These are phyloP conservation scores for Caenorhabditis afra DNA, from an alignment of 2,888 invertebrate genomes.

Conservation along the genomic window DNA sequence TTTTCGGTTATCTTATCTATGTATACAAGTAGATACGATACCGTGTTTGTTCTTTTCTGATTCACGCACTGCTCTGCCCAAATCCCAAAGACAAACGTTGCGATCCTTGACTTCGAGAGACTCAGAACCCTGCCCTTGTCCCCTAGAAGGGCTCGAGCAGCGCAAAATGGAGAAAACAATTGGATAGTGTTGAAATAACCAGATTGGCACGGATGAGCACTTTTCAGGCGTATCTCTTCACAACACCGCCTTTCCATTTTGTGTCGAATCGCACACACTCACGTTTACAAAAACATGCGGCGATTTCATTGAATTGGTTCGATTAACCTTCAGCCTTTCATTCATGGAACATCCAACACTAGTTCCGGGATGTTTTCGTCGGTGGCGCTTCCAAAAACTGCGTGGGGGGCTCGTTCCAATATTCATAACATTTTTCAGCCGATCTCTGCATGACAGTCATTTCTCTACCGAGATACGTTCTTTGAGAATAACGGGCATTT, in stretches of 20 bases:
- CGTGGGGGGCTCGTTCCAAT: no score
- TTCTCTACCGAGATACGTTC: no score
- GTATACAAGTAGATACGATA: neutral
- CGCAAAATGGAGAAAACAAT: neutral
- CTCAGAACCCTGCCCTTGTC: neutral
- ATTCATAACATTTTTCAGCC: no score
- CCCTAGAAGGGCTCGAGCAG: neutral
- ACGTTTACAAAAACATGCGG: no score
- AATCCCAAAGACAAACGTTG: conserved; percentile 29
- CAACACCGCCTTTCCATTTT: neutral
- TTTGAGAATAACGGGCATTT: no score
- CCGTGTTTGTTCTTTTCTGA: conserved; percentile 18
- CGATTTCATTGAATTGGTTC: no score
- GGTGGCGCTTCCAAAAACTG: no score
- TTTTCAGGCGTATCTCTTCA: neutral
- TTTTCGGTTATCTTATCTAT: neutral
- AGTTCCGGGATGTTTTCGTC: no score
- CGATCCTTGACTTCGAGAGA: conserved; percentile 6
- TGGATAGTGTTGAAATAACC: neutral
- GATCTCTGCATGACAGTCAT: no score
- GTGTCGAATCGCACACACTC: no score
- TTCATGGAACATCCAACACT: no score
- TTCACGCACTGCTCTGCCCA: neutral
- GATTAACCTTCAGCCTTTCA: no score
- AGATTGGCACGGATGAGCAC: neutral